Conservation (phyloP, 2,888 invertebrate species). For the Tineola bisselliella region DNA sequence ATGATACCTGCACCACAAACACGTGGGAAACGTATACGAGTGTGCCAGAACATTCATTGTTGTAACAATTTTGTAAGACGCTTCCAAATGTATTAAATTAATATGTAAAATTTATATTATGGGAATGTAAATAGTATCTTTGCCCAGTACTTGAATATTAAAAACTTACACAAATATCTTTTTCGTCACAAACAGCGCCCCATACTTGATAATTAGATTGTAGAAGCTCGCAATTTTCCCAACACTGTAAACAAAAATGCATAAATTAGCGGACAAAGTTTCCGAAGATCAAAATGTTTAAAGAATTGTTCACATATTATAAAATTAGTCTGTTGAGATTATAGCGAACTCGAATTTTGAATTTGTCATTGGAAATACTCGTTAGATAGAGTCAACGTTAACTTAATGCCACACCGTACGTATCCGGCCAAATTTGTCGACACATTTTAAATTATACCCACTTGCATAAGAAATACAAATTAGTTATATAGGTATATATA, state of each 20-base stretch:
- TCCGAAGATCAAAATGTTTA: too few species aligned
- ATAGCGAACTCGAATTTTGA: conserved; percentile 41
- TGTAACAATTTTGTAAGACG: too few species aligned
- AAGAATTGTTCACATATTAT: too few species aligned
- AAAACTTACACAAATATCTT: conserved; percentile 77
- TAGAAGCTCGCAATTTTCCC: conserved; percentile 79
- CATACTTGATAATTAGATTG: conserved; percentile 78
- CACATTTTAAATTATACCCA: conserved; percentile 4
- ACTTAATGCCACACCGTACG: conserved; percentile 48
- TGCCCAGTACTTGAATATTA: background rate
- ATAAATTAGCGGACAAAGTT: background rate
- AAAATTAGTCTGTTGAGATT: background rate
- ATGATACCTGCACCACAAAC: conserved; percentile 14
- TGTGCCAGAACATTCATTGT: too few species aligned
- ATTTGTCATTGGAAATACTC: conserved; percentile 59
- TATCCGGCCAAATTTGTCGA: background rate
- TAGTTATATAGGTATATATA: background rate
- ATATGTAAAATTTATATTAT: too few species aligned
- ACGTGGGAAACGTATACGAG: background rate
- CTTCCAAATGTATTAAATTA: too few species aligned
- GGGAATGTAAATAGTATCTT: too few species aligned
- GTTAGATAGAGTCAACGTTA: conserved; percentile 61
- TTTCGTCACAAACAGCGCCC: conserved; percentile 76
- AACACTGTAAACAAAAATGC: conserved; percentile 72
- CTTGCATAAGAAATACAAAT: background rate